Evolutionary conservation across 2,888 invertebrate species (phyloP).

Genomic region (Noctua janthina): DNA sequence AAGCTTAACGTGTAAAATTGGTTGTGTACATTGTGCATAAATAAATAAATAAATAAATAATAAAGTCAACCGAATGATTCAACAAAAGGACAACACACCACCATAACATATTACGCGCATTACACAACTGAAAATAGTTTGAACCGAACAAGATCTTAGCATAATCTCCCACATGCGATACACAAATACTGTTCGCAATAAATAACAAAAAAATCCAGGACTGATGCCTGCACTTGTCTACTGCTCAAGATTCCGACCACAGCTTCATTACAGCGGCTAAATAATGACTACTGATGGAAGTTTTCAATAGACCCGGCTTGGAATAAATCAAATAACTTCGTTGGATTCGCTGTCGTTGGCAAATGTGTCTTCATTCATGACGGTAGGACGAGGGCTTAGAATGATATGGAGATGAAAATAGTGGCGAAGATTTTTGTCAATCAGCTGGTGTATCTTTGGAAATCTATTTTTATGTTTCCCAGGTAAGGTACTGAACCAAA

Average conservation of each 20-base stretch:
- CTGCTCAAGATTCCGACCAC: constrained; percentile 67
- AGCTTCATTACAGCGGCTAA: constrained; percentile 80
- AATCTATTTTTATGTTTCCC: background rate
- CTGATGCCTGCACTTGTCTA: constrained; percentile 69
- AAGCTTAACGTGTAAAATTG: too few relatives aligned
- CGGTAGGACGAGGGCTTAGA: constrained; percentile 73
- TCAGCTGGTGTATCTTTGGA: background rate
- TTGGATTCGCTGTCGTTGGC: constrained; percentile 86
- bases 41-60: too few relatives aligned
- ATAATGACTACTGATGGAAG: constrained; percentile 81
- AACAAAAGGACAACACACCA: constrained; percentile 1
- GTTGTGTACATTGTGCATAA: too few relatives aligned
- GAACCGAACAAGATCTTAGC: constrained; percentile 39
- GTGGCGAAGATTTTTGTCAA: constrained; percentile 29
- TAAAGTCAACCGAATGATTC: background rate
- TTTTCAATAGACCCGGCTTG: constrained; percentile 84
- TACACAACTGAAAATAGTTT: constrained; percentile 54
- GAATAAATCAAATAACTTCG: constrained; percentile 88
- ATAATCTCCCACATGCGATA: constrained; percentile 54
- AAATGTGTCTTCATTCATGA: constrained; percentile 90
- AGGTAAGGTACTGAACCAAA: background rate
- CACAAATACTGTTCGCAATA: constrained; percentile 65
- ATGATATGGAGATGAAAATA: constrained; percentile 76
- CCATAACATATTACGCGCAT: constrained; percentile 47
- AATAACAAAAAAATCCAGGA: constrained; percentile 69